phyloP scores from a whole-genome alignment of 2,797 vertebrate species.

The Urocyon cinereoargenteus region DNA sequence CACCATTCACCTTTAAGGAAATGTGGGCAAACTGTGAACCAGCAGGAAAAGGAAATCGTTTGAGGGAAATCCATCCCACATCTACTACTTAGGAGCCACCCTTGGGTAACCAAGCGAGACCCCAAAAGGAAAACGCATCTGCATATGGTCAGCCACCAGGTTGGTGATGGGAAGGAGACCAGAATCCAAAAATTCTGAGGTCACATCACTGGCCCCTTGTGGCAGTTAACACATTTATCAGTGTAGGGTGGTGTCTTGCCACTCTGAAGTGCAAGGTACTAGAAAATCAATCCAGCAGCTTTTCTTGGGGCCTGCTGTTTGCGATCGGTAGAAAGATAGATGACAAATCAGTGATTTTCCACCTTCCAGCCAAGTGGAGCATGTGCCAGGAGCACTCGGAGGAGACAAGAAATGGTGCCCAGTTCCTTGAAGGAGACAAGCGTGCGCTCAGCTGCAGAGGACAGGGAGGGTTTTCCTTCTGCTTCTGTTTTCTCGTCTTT shows the following conservation, averaged over 20 bases:
- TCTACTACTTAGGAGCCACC: background rate
- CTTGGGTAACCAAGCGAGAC: background rate
- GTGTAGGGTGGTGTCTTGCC: accelerated
- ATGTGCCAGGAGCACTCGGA: accelerated
- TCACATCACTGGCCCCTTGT: background rate
- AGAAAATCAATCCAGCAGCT: background rate
- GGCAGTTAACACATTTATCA: no score
- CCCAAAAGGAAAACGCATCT: background rate
- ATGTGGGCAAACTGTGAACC: background rate
- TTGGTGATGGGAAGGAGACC: background rate
- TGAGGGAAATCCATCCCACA: background rate
- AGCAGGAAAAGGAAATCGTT: background rate
- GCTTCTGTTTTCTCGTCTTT: background rate
- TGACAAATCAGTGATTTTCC: background rate
- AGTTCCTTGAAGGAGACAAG: background rate
- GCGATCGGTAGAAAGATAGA: background rate
- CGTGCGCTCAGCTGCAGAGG: background rate
- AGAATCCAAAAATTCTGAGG: background rate
- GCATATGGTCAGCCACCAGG: background rate
- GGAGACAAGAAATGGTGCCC: background rate
- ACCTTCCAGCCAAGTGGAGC: background rate
- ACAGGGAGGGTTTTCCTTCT: no score
- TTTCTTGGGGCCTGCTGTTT: background rate
- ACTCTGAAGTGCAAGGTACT: background rate
- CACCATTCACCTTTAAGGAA: background rate